Base-by-base conservation (phyloP, 2,797 vertebrate genomes). In the Nannoperca australis region DNA sequence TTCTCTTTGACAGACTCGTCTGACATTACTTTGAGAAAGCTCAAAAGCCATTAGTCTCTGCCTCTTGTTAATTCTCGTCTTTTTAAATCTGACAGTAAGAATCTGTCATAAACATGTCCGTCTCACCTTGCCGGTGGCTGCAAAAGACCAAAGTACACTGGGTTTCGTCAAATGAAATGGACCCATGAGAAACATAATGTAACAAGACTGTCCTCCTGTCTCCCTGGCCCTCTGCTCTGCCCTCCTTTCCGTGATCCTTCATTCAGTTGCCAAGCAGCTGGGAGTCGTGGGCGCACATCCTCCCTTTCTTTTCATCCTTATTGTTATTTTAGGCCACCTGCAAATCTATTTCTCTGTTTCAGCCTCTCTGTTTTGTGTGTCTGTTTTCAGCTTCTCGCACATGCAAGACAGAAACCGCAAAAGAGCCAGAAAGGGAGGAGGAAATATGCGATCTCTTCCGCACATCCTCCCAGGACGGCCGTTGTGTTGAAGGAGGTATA, bases 271-370 rank as follows among this genome's bases (percentile, higher is more conserved):
- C 80, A 75, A 88, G 40, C 47, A 56, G 77, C 88, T 49, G 56
- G 63, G 30, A 71, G 42, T 50, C 58, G 70, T 42, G 67, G 79
- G 91, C 85, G 76, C 73, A 87, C 87, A 91, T 87, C 91, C 87
- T 67, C 74, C 77, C 84, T 76, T 91, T 90, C 89, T 86, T 92
- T 82, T 88, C 84, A 82, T 92, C 85, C 83, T 85, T 7, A 67
- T 83, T 94, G 90, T 92, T 93, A 78, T 94, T 93, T 93, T 90
- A 91, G 90, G 86, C 92, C 94, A 95, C 93, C 92, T 96, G 92
- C 88, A 88, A 89, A 80, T 92, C 82, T 80, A 81, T 90, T 93
- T 86, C 85, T 92, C 81, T 24, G 14, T 84, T 67, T 74, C 7
- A 51, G 63, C 63, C 15, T 45, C 47, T 68, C 54, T 55, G 20